Evolutionary conservation across 23 tunicate species (phyloP).

Genomic region (Ascidia mentula): DNA sequence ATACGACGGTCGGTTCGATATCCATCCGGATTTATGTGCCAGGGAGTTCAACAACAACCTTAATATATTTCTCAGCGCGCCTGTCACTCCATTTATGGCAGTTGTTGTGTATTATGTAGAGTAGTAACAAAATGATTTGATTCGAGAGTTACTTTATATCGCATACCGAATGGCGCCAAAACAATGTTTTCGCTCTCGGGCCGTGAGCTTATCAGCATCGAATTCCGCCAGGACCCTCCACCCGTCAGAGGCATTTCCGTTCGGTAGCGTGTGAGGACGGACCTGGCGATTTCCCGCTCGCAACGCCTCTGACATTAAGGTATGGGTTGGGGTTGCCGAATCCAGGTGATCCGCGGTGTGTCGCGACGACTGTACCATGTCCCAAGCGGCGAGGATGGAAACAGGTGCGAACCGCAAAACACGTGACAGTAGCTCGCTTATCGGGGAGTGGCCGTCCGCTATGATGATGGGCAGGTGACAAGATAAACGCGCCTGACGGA

Average conservation of each 20-base stretch:
- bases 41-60: too few species aligned
- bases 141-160: too few species aligned
- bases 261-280: constrained; percentile 3
- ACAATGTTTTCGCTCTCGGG: not conserved
- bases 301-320: constrained; percentile 2
- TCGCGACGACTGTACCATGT: not conserved
- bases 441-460: not conserved
- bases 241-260: constrained; percentile 1
- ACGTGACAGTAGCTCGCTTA: too few species aligned
- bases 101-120: too few species aligned
- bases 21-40: too few species aligned
- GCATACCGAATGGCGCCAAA: not conserved
- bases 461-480: not conserved
- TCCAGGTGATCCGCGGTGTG: not conserved
- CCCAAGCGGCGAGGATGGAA: not conserved
- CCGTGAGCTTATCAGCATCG: not conserved
- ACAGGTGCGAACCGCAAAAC: too few species aligned
- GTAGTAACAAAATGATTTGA: too few species aligned
- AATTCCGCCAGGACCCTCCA: not conserved
- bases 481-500: not conserved
- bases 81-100: too few species aligned
- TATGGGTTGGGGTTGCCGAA: not conserved
- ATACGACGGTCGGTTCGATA: too few species aligned
- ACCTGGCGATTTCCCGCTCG: constrained; percentile 8
- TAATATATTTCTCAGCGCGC: too few species aligned